Base-by-base conservation (phyloP, 2,797 vertebrate genomes). In the Chromobotia macracanthus region DNA sequence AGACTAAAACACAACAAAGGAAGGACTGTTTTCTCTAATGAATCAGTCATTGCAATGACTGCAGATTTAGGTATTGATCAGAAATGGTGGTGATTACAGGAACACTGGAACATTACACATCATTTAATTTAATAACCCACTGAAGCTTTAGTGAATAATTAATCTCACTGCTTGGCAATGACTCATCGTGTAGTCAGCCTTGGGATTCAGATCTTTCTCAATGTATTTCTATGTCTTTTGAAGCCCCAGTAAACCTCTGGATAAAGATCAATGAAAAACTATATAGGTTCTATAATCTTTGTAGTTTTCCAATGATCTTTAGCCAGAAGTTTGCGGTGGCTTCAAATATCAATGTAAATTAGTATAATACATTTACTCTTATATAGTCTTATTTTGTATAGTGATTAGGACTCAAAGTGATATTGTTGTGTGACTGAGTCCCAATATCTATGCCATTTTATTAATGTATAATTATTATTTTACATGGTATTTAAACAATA, bases 41-140 rank as follows among this genome's bases (percentile, higher is more conserved):
- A 83, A 83, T 75, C 80, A 58, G 79, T 84, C 50, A 83, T 87
- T 84, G 80, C 80, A 86, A 86, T 81, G 67, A 80, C 72, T 80
- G 79, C 72, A 81, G 74, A 75, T 86, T 80, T 70, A 81, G 77
- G 78, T 80, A 84, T 81, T 80, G 82, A 86, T 86, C 77, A 81
- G 78, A 72, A 80, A 71, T 16, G 7, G 21, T 53, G 58, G 50
- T 76, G 83, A 85, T 85, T 79, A 80, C 85, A 75, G 56, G 76
- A 87, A 82, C 13, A 65, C 66, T 66, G 64, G 80, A 87, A 84
- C 64, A 72, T 69, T 63, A 72, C 69, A 74, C 73, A 78, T 73
- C 76, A 71, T 84, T 85, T 82, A 82, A 88, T 86, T 87, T 85
- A 87, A 84, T 85, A 81, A 86, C 80, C 60, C 83, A 83, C 61